Conservation (phyloP, 2,888 invertebrate species). For the Ischnus inquisitorius region DNA sequence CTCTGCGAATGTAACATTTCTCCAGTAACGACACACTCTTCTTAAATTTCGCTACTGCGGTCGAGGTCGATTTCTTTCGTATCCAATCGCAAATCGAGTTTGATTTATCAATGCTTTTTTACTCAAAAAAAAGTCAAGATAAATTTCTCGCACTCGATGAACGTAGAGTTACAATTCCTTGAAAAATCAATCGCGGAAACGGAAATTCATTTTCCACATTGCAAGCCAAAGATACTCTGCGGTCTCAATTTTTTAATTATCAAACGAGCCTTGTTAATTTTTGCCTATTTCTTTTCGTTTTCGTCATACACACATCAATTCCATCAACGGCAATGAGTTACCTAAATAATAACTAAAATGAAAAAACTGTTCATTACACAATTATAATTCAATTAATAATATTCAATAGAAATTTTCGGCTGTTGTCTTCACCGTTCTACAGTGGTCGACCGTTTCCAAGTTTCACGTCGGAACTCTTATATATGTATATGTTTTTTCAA, state of each 20-base stretch:
- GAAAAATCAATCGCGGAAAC: conserved; percentile 8
- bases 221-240: background rate
- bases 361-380: conserved; percentile 63
- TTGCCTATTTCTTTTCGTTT: conserved; percentile 55
- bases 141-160: too few species aligned
- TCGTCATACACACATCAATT: conserved; percentile 80
- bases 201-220: too few species aligned
- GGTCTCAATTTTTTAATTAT: conserved; percentile 11
- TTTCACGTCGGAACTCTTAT: background rate
- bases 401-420: conserved; percentile 18
- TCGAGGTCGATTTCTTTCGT: background rate
- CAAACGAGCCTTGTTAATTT: conserved; percentile 8
- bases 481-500: too few species aligned
- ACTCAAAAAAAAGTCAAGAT: too few species aligned
- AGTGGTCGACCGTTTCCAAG: background rate
- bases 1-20: too few species aligned
- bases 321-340: conserved; percentile 81
- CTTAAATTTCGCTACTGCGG: conserved; percentile 6
- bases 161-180: background rate
- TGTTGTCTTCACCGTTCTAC: conserved; percentile 9
- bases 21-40: too few species aligned
- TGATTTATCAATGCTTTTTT: too few species aligned
- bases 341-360: conserved; percentile 35
- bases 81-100: too few species aligned
- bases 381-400: conserved; percentile 54